A percentile compares a stretch with the other conserved stretches of the same genome.
Evolutionary conservation across 2,113 vertebrate species (phyloP).

Genomic region (Heloderma charlesbogerti): DNA sequence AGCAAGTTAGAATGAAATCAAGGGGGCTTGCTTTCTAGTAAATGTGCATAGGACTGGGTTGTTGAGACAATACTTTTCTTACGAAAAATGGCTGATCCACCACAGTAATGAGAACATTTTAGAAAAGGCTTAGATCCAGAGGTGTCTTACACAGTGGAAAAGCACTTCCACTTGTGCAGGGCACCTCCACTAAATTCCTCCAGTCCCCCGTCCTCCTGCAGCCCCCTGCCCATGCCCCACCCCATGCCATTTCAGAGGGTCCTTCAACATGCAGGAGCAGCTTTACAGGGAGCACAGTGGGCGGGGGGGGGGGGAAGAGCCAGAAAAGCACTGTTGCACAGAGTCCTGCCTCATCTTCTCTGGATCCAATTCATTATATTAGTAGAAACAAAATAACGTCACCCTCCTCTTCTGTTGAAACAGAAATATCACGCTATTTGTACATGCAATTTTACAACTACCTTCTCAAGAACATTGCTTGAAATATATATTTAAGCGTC

Average conservation of each 20-base stretch:
- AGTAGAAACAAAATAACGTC: not conserved
- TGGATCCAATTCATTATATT: not conserved
- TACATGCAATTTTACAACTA: too few species aligned
- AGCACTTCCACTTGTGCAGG: not conserved
- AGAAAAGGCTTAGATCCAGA: not conserved
- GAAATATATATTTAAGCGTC: not conserved
- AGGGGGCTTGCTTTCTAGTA: not conserved
- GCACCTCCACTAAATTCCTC: not conserved
- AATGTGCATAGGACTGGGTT: not conserved
- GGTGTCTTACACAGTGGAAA: not conserved
- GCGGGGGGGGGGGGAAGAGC: not conserved
- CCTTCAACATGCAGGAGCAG: not conserved
- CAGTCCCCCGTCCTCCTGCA: too few species aligned
- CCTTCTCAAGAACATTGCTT: not conserved
- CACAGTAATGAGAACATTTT: not conserved
- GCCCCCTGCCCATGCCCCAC: too few species aligned
- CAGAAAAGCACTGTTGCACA: not conserved
- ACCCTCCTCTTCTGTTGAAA: not conserved
- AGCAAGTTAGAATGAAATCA: not conserved
- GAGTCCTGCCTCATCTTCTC: not conserved
- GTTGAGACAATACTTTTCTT: not conserved
- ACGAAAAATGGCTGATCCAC: not conserved
- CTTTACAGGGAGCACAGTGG: too few species aligned
- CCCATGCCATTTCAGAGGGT: too few species aligned
- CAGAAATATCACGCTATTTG: not conserved